phyloP scores from a whole-genome alignment of 2,888 invertebrate species.

The Eubasilissa splendida region DNA sequence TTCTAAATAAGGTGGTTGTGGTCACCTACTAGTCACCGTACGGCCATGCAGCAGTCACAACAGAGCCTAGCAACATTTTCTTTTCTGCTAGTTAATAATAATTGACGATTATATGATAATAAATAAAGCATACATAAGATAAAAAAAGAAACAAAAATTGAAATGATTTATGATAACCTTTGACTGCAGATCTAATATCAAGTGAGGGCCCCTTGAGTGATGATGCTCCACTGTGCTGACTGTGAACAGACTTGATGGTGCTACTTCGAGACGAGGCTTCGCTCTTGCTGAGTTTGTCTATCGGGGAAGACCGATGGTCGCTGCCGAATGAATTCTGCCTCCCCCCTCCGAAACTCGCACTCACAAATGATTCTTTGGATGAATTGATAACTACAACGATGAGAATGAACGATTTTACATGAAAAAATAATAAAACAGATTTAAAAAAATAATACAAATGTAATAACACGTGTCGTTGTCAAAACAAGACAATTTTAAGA shows the following conservation, averaged over 20 bases:
- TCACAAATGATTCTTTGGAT: constrained; percentile 49
- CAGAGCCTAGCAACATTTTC: too few relatives aligned
- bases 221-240: constrained; percentile 55
- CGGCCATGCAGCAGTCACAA: too few relatives aligned
- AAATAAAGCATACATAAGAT: too few relatives aligned
- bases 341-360: constrained; percentile 40
- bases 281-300: constrained; percentile 52
- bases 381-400: constrained; percentile 49
- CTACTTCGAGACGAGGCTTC: constrained; percentile 60
- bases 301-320: constrained; percentile 43
- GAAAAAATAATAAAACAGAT: constrained; percentile 5
- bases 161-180: constrained; percentile 65
- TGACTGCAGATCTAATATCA: constrained; percentile 76
- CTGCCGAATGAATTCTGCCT: constrained; percentile 51
- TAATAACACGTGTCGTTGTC: not conserved
- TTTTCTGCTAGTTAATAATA: too few relatives aligned
- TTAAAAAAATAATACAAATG: not conserved
- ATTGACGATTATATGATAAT: too few relatives aligned
- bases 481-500: too few relatives aligned
- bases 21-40: too few relatives aligned
- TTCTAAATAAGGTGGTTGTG: too few relatives aligned
- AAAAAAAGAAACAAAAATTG: not conserved
- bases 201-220: constrained; percentile 60
- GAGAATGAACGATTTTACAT: constrained; percentile 20
- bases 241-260: constrained; percentile 56